phyloP scores from a whole-genome alignment of 2,113 vertebrate genomes.

The Paradoxurus hermaphroditus region DNA sequence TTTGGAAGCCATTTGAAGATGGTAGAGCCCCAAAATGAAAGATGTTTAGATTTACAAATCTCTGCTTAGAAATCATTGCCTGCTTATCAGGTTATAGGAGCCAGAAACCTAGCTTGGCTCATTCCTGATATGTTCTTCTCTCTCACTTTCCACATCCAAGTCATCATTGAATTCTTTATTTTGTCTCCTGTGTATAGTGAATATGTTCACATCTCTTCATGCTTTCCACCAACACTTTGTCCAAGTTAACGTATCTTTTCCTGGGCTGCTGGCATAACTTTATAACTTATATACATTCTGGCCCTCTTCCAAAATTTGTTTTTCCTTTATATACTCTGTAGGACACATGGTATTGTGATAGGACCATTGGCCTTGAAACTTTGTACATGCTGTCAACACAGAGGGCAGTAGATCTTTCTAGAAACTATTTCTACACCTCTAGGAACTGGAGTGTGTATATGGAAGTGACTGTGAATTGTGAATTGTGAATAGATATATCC shows the following conservation, averaged over 20 bases:
- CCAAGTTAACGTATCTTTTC: neutral
- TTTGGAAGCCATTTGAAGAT: neutral
- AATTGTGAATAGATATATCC: neutral
- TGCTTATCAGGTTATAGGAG: neutral
- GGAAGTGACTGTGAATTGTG: neutral
- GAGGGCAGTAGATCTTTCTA: neutral
- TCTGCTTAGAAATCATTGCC: neutral
- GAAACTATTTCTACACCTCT: neutral
- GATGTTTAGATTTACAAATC: neutral
- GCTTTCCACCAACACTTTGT: neutral
- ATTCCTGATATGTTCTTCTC: neutral
- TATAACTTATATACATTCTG: neutral
- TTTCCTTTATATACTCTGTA: neutral
- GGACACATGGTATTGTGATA: neutral
- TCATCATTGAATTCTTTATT: neutral
- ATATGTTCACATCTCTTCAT: neutral
- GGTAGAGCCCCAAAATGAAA: neutral
- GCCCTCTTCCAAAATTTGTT: neutral
- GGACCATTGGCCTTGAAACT: neutral
- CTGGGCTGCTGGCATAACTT: neutral
- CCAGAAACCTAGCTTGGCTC: neutral
- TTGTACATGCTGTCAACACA: neutral
- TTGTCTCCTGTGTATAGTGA: neutral
- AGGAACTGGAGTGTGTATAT: neutral
- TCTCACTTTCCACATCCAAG: neutral